These are phyloP conservation scores for Etheostoma spectabile DNA, from an alignment of 2,113 vertebrate genomes.

Conservation along the genomic window DNA sequence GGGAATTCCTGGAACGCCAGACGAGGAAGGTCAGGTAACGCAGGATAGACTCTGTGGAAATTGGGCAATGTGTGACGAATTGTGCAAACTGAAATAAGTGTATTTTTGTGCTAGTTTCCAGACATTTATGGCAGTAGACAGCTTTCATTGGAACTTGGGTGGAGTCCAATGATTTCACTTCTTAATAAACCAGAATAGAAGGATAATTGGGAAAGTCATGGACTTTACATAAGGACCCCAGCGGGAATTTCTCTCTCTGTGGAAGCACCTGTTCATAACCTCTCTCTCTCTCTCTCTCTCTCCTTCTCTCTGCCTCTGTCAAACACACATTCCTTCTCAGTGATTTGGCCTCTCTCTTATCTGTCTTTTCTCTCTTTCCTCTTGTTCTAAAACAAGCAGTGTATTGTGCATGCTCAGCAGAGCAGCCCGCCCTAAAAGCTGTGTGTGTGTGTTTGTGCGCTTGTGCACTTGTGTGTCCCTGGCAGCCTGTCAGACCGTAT, in stretches of 20 bases:
- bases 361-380: conserved; percentile 69
- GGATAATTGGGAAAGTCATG: conserved; percentile 19
- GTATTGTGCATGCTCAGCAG: conserved; percentile 81
- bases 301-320: conserved; percentile 8
- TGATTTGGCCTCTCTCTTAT: conserved; percentile 73
- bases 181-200: background rate
- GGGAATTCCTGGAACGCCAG: conserved; percentile 76
- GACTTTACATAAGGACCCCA: conserved; percentile 47
- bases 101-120: background rate
- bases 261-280: conserved; percentile 68
- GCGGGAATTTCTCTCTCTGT: conserved; percentile 24
- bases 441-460: conserved; percentile 41
- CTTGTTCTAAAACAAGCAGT: conserved; percentile 74
- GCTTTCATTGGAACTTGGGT: background rate
- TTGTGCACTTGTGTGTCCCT: conserved; percentile 50
- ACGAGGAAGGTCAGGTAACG: conserved; percentile 49
- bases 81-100: background rate
- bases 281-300: conserved; percentile 26
- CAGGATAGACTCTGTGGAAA: conserved; percentile 40
- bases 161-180: conserved; percentile 19
- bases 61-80: conserved; percentile 26
- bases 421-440: conserved; percentile 71
- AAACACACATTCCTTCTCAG: conserved; percentile 64
- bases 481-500: conserved; percentile 80
- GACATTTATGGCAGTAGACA: background rate